Percentiles rank a stretch among this genome's conserved stretches.
Evolutionary conservation across 2,888 invertebrate genomes (phyloP).

Genomic region (Electrophaes corylata): DNA sequence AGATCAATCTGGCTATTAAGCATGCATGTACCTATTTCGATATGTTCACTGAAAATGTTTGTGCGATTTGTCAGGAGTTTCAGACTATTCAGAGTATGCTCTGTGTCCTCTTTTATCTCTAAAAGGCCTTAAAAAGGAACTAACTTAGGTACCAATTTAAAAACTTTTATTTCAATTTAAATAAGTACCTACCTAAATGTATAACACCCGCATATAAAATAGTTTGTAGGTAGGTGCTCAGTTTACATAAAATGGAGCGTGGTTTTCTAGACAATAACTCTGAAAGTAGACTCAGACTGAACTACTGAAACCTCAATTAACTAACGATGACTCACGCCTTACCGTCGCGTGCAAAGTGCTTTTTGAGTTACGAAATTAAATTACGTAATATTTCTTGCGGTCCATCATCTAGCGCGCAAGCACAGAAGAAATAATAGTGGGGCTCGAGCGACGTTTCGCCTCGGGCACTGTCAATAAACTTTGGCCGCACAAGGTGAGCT

Average conservation of each 20-base stretch:
- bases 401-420: slow-evolving; percentile 51
- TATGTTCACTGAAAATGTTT: too few relatives aligned
- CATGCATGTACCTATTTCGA: too few relatives aligned
- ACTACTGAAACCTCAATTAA: slow-evolving; percentile 34
- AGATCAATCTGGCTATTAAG: too few relatives aligned
- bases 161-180: too few relatives aligned
- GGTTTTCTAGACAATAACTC: neutral
- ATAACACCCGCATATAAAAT: too few relatives aligned
- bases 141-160: too few relatives aligned
- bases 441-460: slow-evolving; percentile 54
- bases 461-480: slow-evolving; percentile 82
- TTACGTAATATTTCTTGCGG: slow-evolving; percentile 72
- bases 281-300: too few relatives aligned
- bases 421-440: slow-evolving; percentile 7
- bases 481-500: slow-evolving; percentile 74
- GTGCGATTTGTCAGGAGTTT: too few relatives aligned
- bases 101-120: too few relatives aligned
- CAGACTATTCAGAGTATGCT: too few relatives aligned
- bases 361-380: slow-evolving; percentile 60
- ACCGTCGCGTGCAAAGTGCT: slow-evolving; percentile 60
- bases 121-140: too few relatives aligned
- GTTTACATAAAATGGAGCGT: neutral
- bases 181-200: too few relatives aligned
- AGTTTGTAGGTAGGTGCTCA: neutral
- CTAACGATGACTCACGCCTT: slow-evolving; percentile 56